A percentile compares a stretch with the other conserved stretches of the same genome.
Conservation (phyloP, 1,140 invertebrate species). For the Drosophila nigromelanica region DNA sequence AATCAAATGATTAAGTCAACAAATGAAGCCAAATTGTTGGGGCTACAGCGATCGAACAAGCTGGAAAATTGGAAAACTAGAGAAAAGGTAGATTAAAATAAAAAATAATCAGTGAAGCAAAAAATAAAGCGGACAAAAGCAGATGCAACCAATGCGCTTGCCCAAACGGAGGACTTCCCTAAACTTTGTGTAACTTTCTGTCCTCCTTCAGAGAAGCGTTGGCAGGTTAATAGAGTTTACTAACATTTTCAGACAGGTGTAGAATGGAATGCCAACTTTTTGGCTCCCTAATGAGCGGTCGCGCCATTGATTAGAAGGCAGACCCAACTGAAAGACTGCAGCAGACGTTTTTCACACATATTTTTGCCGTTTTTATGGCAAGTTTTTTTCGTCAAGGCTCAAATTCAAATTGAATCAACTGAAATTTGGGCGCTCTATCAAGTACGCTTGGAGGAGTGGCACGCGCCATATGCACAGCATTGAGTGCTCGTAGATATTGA, state of each 20-base stretch:
- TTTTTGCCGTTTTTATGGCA: constrained; percentile 34
- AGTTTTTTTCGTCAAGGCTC: constrained; percentile 9
- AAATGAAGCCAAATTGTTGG: constrained; percentile 77
- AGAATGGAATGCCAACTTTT: constrained; percentile 31
- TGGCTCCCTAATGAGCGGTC: constrained; percentile 59
- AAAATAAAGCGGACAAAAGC: constrained; percentile 16
- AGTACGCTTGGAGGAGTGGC: constrained; percentile 37
- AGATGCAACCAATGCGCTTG: constrained; percentile 35
- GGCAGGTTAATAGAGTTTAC: neutral
- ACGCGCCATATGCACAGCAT: constrained; percentile 56
- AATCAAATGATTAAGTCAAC: constrained; percentile 82
- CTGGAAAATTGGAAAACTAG: constrained; percentile 9
- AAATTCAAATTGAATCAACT: constrained; percentile 71
- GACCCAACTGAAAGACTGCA: constrained; percentile 8
- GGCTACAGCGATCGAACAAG: constrained; percentile 31
- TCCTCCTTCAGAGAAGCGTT: neutral
- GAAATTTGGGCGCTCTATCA: constrained; percentile 18
- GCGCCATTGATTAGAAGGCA: constrained; percentile 51
- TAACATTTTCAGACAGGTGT: constrained; percentile 54
- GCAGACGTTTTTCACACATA: neutral
- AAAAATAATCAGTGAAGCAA: constrained; percentile 29
- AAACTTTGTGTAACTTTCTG: constrained; percentile 45
- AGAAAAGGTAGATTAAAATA: constrained; percentile 31
- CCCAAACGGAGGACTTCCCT: constrained; percentile 38
- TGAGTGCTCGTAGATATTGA: constrained; percentile 53